Conservation (phyloP, 2,888 invertebrate genomes). For the Epinotia bilunana region DNA sequence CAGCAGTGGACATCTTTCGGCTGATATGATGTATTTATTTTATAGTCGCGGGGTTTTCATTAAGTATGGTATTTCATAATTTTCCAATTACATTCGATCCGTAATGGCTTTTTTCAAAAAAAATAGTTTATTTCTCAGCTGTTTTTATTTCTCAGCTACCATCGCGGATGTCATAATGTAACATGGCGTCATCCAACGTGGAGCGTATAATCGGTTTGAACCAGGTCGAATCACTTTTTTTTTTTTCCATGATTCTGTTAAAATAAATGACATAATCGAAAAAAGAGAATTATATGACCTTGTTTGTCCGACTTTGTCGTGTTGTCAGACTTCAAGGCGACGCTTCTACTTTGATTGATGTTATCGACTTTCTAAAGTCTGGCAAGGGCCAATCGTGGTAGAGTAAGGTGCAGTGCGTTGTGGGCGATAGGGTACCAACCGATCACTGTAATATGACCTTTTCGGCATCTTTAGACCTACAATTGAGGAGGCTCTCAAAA, state of each 20-base stretch:
- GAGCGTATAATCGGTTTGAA: slow-evolving; percentile 17
- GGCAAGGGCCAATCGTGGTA: background rate
- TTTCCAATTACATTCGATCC: background rate
- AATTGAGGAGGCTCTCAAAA: too few species aligned
- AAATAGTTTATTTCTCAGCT: background rate
- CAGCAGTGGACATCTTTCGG: too few species aligned
- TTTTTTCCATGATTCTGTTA: background rate
- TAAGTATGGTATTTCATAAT: too few species aligned
- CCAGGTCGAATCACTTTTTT: slow-evolving; percentile 11
- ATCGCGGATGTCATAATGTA: background rate
- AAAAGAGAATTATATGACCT: slow-evolving; percentile 22
- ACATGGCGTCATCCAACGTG: slow-evolving; percentile 14
- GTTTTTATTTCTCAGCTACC: background rate
- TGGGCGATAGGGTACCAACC: too few species aligned
- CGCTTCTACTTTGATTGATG: slow-evolving; percentile 2
- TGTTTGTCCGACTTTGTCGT: slow-evolving; percentile 16
- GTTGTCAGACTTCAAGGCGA: slow-evolving; percentile 27
- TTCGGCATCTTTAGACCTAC: too few species aligned
- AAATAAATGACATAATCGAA: slow-evolving; percentile 16
- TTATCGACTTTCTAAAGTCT: slow-evolving; percentile 30
- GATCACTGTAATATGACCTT: too few species aligned
- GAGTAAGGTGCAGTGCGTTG: background rate
- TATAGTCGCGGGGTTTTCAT: too few species aligned
- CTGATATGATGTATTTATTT: too few species aligned
- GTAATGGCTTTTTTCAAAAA: background rate